Evolutionary conservation across 2,797 vertebrate species (phyloP).

Genomic region (Bryconaethiops microstoma): DNA sequence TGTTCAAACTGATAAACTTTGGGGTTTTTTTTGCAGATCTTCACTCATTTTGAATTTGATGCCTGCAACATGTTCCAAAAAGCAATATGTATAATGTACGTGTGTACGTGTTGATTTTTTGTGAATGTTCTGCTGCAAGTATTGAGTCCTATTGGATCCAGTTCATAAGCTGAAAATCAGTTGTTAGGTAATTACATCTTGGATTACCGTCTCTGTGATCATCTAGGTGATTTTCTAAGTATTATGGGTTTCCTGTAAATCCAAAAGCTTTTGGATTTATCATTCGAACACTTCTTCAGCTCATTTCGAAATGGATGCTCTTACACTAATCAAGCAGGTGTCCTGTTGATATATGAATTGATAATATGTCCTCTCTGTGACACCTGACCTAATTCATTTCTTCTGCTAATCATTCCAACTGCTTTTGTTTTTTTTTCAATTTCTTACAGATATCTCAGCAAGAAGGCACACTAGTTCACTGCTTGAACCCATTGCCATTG

Average conservation of each 20-base stretch:
- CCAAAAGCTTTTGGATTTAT: slow-evolving; percentile 2
- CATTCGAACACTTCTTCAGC: neutral
- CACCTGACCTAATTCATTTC: neutral
- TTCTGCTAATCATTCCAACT: slow-evolving; percentile 27
- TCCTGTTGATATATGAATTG: neutral
- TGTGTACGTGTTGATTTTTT: too few species aligned
- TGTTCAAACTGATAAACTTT: too few species aligned
- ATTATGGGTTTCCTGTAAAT: slow-evolving; percentile 5
- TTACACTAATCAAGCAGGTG: slow-evolving; percentile 1
- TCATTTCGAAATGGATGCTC: slow-evolving; percentile 26
- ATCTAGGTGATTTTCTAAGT: neutral
- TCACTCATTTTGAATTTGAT: too few species aligned
- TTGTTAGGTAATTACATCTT: slow-evolving; percentile 56
- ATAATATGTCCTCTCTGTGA: slow-evolving; percentile 4
- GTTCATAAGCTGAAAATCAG: slow-evolving; percentile 19
- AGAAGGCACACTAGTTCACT: slow-evolving; percentile 30
- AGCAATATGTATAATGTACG: too few species aligned
- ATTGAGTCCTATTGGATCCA: slow-evolving; percentile 67
- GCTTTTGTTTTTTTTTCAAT: slow-evolving; percentile 48
- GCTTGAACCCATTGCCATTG: slow-evolving; percentile 23
- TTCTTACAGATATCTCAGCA: slow-evolving; percentile 66
- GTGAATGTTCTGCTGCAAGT: slow-evolving; percentile 19
- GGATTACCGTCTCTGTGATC: slow-evolving; percentile 28
- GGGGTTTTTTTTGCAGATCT: too few species aligned
- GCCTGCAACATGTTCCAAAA: too few species aligned